Evolutionary conservation across 2,888 invertebrate species (phyloP).

Genomic region (Aphidoletes aphidimyza): DNA sequence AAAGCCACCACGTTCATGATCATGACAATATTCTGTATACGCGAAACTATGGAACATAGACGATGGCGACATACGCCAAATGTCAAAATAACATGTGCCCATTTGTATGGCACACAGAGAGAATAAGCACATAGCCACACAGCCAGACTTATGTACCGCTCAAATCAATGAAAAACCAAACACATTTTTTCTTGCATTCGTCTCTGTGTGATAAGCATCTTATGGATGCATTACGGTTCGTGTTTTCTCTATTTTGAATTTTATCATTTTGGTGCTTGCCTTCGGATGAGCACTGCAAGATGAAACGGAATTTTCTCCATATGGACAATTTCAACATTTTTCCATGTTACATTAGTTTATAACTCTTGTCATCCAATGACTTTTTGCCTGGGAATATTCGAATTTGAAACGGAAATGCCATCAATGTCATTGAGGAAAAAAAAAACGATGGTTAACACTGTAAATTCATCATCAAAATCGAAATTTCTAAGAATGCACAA

Average conservation of each 20-base stretch:
- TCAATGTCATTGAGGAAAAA: too few relatives aligned
- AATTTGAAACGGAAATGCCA: too few relatives aligned
- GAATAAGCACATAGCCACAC: not conserved
- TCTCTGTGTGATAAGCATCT: conserved; percentile 27
- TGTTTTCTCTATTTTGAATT: not conserved
- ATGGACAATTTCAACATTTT: not conserved
- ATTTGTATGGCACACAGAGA: conserved; percentile 1
- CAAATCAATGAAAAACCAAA: conserved; percentile 28
- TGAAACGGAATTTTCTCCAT: not conserved
- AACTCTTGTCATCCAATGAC: not conserved
- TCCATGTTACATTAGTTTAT: not conserved
- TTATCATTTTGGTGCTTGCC: conserved; percentile 24
- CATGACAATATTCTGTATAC: conserved; percentile 44
- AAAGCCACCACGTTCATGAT: conserved; percentile 36
- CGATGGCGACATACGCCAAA: conserved; percentile 19
- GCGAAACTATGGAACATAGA: conserved; percentile 5
- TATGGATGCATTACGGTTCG: not conserved
- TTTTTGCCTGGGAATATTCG: not conserved
- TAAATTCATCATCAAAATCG: not conserved
- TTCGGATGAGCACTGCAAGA: not conserved
- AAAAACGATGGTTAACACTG: too few relatives aligned
- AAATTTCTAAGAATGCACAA: not conserved
- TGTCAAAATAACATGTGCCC: conserved; percentile 30
- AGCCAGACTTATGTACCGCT: not conserved
- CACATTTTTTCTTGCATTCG: not conserved